Conservation (phyloP, 2,797 vertebrate genomes). For the Percopsis omiscomaycus region DNA sequence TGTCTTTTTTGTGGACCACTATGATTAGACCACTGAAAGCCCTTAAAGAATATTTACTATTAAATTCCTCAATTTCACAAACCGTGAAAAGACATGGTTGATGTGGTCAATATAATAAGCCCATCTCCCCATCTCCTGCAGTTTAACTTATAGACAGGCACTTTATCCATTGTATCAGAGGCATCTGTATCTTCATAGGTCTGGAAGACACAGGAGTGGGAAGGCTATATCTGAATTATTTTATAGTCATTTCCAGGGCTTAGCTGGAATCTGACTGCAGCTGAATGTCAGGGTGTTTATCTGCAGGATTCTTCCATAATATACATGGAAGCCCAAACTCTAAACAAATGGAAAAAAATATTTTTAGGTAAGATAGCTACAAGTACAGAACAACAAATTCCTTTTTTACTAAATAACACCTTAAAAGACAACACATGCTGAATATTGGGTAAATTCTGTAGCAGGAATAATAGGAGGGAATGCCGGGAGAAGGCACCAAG, state of each 20-base stretch:
- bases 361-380: slow-evolving; percentile 4
- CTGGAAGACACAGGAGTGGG: slow-evolving; percentile 59
- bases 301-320: slow-evolving; percentile 9
- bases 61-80: no score
- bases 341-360: background rate
- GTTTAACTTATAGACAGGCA: slow-evolving; percentile 58
- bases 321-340: slow-evolving; percentile 9
- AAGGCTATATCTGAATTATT: slow-evolving; percentile 22
- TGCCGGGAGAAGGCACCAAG: slow-evolving; percentile 62
- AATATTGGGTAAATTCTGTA: slow-evolving; percentile 4
- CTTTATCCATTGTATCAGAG: slow-evolving; percentile 52
- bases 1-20: slow-evolving; percentile 1
- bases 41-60: background rate
- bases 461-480: background rate
- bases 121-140: slow-evolving; percentile 34
- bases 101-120: slow-evolving; percentile 17
- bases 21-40: slow-evolving; percentile 7
- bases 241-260: slow-evolving; percentile 7
- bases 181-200: slow-evolving; percentile 39
- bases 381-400: background rate
- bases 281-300: slow-evolving; percentile 10
- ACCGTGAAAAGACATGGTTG: slow-evolving; percentile 33
- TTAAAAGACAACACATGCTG: slow-evolving; percentile 3
- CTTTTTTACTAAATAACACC: slow-evolving; percentile 21
- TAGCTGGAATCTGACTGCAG: slow-evolving; percentile 18